These are phyloP conservation scores for Micromys minutus DNA, from an alignment of 2,113 vertebrate species.

Conservation along the genomic window DNA sequence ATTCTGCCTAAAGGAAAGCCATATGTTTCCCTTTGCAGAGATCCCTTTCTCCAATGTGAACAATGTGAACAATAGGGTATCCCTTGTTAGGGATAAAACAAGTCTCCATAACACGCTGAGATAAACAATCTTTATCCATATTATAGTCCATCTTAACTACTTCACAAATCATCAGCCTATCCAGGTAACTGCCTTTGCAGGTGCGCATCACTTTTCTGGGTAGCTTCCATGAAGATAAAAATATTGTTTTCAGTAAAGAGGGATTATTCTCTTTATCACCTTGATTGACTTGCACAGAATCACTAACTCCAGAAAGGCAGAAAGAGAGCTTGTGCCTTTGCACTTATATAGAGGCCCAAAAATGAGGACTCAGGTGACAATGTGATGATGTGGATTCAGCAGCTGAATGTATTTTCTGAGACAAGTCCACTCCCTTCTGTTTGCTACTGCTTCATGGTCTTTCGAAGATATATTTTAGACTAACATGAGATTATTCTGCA, in stretches of 20 bases:
- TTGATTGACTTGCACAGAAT: background rate
- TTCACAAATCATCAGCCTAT: background rate
- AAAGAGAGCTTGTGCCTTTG: background rate
- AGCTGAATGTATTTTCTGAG: background rate
- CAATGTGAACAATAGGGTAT: background rate
- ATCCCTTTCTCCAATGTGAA: background rate
- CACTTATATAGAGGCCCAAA: background rate
- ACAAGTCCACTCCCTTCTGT: background rate
- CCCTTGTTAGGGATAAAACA: background rate
- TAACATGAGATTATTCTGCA: background rate
- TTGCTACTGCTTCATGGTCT: background rate
- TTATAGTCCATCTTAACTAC: background rate
- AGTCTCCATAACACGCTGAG: background rate
- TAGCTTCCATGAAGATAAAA: background rate
- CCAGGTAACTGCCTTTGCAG: background rate
- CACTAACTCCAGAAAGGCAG: background rate
- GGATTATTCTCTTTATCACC: background rate
- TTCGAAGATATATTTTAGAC: conserved; percentile 1
- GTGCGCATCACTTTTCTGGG: background rate
- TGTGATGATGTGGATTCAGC: background rate
- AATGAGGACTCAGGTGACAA: background rate
- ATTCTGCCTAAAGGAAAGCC: background rate
- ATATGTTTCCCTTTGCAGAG: background rate
- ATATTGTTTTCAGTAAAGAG: background rate
- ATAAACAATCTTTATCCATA: background rate